Base-by-base conservation (phyloP, 2,888 invertebrate genomes). In the Erannis defoliaria region DNA sequence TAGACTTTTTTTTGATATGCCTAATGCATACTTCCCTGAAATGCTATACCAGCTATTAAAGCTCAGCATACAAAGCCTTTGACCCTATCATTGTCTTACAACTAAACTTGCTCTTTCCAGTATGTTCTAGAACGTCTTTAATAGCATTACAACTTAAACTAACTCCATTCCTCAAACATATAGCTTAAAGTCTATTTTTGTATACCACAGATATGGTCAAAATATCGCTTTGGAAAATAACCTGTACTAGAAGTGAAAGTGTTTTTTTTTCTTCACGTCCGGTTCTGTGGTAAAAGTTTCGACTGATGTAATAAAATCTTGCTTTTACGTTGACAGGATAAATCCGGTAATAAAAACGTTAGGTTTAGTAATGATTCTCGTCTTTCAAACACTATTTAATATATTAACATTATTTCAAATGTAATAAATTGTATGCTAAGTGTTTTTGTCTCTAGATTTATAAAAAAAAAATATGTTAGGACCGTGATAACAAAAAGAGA, bases 221-320 rank as follows among this genome's bases (percentile, higher is more conserved):
- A 77, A 67, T 31, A 68, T 70, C 81, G 46, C 78, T 85, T 79
- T 72, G 45, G 71, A 75, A 67, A 74, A 68, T 70, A 62, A 46
- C 38, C 53, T 67, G 68, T 60, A 68, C 64, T 65, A 75, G 73
- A 81, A 90, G 92, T 88, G 92, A 92, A 92, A 92, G 92, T 90
- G 68, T 77, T 84, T 83, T 86, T 86, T 86, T 85, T 83, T 77
- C 78, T 80, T 77, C 79, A 80, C 78, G 86, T 89, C 89, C 88
- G 88, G 86, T 83, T 89, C 74, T 73, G 73, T 66, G 85, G 90
- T 91, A 91, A 92, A 91, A 90, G 89, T 90, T 85, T 81, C 66
- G 37, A 14, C 74, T 91, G 86, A 90, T 84, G 89, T 87, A 91
- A 91, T 81, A 80, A 73, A 49, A 19, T 85, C 77, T 84, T 70